Evolutionary conservation across 2,113 vertebrate genomes (phyloP), one percentile per base, ranked within the genome.

Genomic region (Passer montanus): DNA sequence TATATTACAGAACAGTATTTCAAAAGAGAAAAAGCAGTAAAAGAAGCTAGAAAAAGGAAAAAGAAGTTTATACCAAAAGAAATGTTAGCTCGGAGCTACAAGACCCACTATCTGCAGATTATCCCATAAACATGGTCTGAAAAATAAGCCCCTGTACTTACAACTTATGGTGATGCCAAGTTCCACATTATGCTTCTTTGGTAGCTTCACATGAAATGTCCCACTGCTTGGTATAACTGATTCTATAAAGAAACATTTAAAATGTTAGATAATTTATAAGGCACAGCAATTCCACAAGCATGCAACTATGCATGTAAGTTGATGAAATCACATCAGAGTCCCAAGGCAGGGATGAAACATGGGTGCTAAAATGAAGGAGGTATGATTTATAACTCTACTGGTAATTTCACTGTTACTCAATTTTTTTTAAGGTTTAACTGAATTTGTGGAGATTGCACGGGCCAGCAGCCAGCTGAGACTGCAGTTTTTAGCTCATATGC

Each of bases 91-190:
- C 4, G 2, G 4, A 59, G 39, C 33, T 79, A 80, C n/a, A 85
- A 63, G 37, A 85, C 16, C 33, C 31, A 63, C 11, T 67, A 44
- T 24, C 27, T 46, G 31, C 23, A 68, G 10, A 68, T 87, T 53
- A 87, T 30, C 41, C 56, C 37, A 55, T 46, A 69, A 80, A 81
- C 0, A 0, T 15, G 13, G 31, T 79, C 64, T 80, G 49, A 92
- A 95, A 95, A 94, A 33, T n/a, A 95, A 91, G 18, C 43, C 85
- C 17, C 95, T 97, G 63, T 85, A 99, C 99, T 98, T 96, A 99
- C 99, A 99, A 96, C 99, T 99, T 97, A 99, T 99, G 85, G 99
- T 99, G 98, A 99, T 99, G 91, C 99, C 99, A 92, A 99, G 98
- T 96, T 99, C 99, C 97, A 99, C 99, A 11, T 98, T 99, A 49